Evolutionary conservation across 2,797 vertebrate species (phyloP).

Genomic region (Mus minutoides): DNA sequence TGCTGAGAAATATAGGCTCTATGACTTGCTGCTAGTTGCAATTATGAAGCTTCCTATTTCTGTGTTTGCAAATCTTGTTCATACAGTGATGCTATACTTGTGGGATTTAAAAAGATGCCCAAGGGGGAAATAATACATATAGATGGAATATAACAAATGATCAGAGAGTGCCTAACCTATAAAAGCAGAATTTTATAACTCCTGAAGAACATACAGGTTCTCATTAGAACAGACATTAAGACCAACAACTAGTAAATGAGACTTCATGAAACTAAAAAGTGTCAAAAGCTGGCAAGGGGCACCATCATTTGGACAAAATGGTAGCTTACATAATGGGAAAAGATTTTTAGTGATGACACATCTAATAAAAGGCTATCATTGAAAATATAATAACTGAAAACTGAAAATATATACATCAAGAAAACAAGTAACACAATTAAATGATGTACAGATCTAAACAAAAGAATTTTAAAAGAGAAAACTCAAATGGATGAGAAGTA

Average conservation of each 20-base stretch:
- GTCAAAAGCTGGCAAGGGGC: background rate
- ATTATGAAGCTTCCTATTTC: conserved; percentile 29
- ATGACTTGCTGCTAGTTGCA: background rate
- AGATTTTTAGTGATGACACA: background rate
- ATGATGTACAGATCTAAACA: background rate
- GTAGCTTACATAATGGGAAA: background rate
- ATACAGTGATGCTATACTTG: background rate
- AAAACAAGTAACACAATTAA: background rate
- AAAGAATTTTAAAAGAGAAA: background rate
- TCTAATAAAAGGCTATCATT: background rate
- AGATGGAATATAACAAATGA: background rate
- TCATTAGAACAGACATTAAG: background rate
- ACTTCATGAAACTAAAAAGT: background rate
- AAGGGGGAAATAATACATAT: background rate
- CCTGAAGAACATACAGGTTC: background rate
- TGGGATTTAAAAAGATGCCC: background rate
- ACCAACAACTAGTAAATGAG: background rate
- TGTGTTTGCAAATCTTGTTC: background rate
- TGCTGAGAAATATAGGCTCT: background rate
- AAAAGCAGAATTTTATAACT: conserved; percentile 27
- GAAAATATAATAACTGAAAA: background rate
- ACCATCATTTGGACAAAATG: background rate
- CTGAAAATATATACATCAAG: background rate
- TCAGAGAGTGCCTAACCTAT: background rate
- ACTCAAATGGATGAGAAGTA: background rate